phyloP scores from a whole-genome alignment of 2,888 invertebrate genomes.

The Eupithecia tripunctaria region DNA sequence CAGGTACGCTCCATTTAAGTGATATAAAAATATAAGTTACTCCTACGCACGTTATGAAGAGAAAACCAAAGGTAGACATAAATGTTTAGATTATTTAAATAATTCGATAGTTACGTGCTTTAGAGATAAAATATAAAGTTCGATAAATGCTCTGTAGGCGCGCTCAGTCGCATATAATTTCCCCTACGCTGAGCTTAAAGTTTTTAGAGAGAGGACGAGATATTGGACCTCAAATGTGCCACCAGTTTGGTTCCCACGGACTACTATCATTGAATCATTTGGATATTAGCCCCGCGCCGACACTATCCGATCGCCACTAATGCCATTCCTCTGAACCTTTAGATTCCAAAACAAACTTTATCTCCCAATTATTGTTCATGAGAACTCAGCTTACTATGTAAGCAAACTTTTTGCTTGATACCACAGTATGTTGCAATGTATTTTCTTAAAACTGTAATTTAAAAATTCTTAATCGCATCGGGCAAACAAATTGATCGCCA shows the following conservation, averaged over 20 bases:
- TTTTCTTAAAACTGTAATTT: conserved; percentile 34
- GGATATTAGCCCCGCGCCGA: conserved; percentile 67
- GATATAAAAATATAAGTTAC: conserved; percentile 20
- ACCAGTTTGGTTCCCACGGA: conserved; percentile 69
- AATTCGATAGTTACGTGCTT: neutral
- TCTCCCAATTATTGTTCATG: conserved; percentile 56
- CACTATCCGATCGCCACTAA: conserved; percentile 66
- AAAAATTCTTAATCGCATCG: conserved; percentile 30
- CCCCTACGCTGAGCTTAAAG: neutral
- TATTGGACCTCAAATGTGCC: conserved; percentile 39
- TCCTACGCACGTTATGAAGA: conserved; percentile 36
- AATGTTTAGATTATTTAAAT: conserved; percentile 10
- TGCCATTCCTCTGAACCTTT: conserved; percentile 60
- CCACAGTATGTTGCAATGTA: conserved; percentile 30
- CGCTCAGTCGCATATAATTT: conserved; percentile 1
- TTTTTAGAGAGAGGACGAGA: conserved; percentile 14
- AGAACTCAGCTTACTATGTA: conserved; percentile 47
- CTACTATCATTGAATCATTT: conserved; percentile 72
- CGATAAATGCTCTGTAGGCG: neutral
- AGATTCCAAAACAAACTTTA: conserved; percentile 55
- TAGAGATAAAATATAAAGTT: conserved; percentile 12
- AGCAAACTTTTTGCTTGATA: conserved; percentile 37
- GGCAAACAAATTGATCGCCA: conserved; percentile 34
- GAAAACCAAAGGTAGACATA: conserved; percentile 39
- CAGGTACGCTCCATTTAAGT: conserved; percentile 27